Evolutionary conservation across 2,797 vertebrate genomes (phyloP), one percentile per base, ranked within the genome.

Genomic region (Notolabrus celidotus): DNA sequence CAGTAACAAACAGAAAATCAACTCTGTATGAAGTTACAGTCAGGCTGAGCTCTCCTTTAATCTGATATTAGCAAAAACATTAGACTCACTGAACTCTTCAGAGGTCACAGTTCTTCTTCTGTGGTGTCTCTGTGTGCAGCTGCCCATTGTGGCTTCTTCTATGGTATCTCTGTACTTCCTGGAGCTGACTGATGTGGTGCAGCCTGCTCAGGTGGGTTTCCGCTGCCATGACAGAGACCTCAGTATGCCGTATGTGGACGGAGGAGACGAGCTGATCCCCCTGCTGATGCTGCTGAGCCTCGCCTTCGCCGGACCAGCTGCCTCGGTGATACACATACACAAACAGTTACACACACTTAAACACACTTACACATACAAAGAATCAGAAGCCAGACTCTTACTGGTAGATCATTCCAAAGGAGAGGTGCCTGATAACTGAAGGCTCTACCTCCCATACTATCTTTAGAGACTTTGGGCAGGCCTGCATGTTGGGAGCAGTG

Each of bases 211-310:
- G 84, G 95, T 97, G 52, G 97, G 96, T 1, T 99, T 98, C 89
- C 96, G 97, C 33, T 99, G 97, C 82, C 91, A 96, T 0, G 97
- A 99, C 91, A 92, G 96, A 9, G 61, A 95, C 0, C 96, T 99
- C 59, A 97, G 96, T 80, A 96, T 97, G 95, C 97, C 97, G 4
- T 99, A 97, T 0, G 96, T 99, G 87, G 96, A 97, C 61, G 94
- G 93, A 62, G 96, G 93, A 0, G 96, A 97, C 53, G 97, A 99
- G 77, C 94, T 97, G 39, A 96, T 99, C 54, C 97, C 97, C 0
- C 89, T 99, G 61, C 95, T 99, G 41, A 99, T 99, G 97, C 89
- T 99, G 62, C 96, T 99, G 55, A 99, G 97, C 86, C 83, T 99
- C 67, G 97, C 97, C 9, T 99, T 99, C 0, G 97, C 97, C 0